These are phyloP conservation scores for Tenthredo amoena DNA, from an alignment of 2,888 invertebrate species.

Conservation along the genomic window DNA sequence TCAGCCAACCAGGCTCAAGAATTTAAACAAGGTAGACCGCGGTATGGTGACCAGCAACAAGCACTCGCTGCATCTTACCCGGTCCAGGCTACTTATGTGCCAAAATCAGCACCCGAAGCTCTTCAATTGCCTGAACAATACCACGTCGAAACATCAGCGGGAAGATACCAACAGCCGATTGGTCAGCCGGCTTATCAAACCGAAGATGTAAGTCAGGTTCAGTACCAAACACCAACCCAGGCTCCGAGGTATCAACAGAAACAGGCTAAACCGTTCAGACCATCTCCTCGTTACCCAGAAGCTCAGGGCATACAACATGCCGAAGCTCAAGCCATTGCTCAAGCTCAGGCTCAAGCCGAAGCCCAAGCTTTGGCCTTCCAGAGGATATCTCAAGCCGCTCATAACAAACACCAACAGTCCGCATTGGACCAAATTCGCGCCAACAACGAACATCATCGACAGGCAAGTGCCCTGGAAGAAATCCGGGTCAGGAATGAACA, in stretches of 20 bases:
- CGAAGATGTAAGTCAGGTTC: slow-evolving; percentile 61
- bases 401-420: slow-evolving; percentile 70
- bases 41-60: slow-evolving; percentile 66
- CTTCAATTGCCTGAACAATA: slow-evolving; percentile 70
- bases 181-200: slow-evolving; percentile 62
- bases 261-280: slow-evolving; percentile 62
- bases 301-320: slow-evolving; percentile 58
- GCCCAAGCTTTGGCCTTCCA: slow-evolving; percentile 74
- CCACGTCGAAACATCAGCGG: slow-evolving; percentile 71
- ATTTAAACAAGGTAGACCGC: slow-evolving; percentile 66
- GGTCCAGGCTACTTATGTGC: slow-evolving; percentile 64
- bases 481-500: slow-evolving; percentile 71
- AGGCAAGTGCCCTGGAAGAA: slow-evolving; percentile 71
- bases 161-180: slow-evolving; percentile 62
- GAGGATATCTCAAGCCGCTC: slow-evolving; percentile 71
- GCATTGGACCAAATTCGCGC: slow-evolving; percentile 73
- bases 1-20: slow-evolving; percentile 74
- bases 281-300: slow-evolving; percentile 65
- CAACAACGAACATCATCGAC: slow-evolving; percentile 68
- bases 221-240: slow-evolving; percentile 63
- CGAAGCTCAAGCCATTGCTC: slow-evolving; percentile 65
- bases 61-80: slow-evolving; percentile 63
- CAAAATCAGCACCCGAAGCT: slow-evolving; percentile 60
- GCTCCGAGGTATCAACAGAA: slow-evolving; percentile 62
- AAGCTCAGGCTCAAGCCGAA: slow-evolving; percentile 72